These are phyloP conservation scores for Acropora tenuis DNA, from an alignment of 64 coral and sea anemone genomes.

Conservation along the genomic window DNA sequence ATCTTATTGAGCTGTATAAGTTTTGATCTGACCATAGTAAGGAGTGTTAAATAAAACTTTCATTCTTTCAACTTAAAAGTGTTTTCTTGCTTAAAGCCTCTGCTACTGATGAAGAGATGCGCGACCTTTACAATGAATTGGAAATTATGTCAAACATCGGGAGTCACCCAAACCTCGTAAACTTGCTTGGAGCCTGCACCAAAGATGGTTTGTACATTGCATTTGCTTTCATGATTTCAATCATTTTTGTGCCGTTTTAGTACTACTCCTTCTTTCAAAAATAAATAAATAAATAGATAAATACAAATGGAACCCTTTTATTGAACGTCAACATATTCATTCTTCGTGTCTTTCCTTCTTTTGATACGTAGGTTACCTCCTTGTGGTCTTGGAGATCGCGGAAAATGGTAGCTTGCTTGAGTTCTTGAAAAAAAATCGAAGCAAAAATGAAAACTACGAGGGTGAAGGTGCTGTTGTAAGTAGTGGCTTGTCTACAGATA, in stretches of 20 bases:
- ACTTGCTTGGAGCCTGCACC: conserved; percentile 39
- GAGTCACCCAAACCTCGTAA: conserved; percentile 54
- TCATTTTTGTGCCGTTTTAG: no score
- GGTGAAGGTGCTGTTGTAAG: neutral
- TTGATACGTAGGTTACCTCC: conserved; percentile 13
- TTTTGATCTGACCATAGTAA: no score
- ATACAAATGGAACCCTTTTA: no score
- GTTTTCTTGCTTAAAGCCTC: conserved; percentile 17
- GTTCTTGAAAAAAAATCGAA: conserved; percentile 10
- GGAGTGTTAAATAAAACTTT: neutral
- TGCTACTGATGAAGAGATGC: conserved; percentile 28
- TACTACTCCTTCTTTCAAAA: neutral
- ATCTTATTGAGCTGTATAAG: no score
- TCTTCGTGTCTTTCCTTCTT: neutral
- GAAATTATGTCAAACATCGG: conserved; percentile 51
- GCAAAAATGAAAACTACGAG: neutral
- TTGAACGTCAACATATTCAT: no score
- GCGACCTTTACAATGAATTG: conserved; percentile 50
- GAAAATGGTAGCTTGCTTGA: conserved; percentile 31
- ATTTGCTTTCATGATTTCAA: neutral
- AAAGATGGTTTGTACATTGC: conserved; percentile 29
- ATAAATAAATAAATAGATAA: no score
- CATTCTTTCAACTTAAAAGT: no score
- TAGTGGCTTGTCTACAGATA: neutral
- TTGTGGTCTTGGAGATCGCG: conserved; percentile 53